A percentile compares a stretch with the other conserved stretches of the same genome.
Conservation (phyloP, 2,888 invertebrate species). For the Machimus atricapillus region DNA sequence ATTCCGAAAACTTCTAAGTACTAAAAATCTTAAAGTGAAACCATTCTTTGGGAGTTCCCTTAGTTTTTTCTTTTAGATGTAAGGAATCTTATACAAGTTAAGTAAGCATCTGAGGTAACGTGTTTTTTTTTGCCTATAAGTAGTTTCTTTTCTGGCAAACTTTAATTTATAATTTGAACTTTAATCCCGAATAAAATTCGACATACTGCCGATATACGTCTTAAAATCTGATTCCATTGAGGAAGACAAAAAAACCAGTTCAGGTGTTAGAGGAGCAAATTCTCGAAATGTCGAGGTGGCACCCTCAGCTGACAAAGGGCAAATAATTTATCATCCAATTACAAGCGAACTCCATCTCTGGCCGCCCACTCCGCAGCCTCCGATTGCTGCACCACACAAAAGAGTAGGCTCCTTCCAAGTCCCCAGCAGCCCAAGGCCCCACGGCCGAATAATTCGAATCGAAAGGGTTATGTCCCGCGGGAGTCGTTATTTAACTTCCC, state of each 20-base stretch:
- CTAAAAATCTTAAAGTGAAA: too few species aligned
- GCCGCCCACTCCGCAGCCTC: not conserved
- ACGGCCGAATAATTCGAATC: constrained; percentile 25
- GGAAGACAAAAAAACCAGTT: not conserved
- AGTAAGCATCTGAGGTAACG: too few species aligned
- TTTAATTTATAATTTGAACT: too few species aligned
- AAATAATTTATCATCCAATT: constrained; percentile 41
- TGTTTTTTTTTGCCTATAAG: too few species aligned
- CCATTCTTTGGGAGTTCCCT: too few species aligned
- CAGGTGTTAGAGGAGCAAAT: not conserved
- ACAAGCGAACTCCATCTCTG: constrained; percentile 13
- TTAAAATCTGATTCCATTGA: not conserved
- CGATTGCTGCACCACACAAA: not conserved
- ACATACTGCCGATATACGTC: not conserved
- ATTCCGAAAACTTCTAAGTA: too few species aligned
- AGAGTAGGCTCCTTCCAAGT: not conserved
- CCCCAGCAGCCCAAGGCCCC: not conserved
- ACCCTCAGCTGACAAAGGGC: constrained; percentile 23
- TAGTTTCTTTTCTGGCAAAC: too few species aligned
- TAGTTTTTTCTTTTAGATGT: too few species aligned
- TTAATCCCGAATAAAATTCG: not conserved
- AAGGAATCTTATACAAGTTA: too few species aligned
- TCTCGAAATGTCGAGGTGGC: not conserved
- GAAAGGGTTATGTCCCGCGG: constrained; percentile 40
- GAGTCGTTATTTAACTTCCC: constrained; percentile 39